These are phyloP conservation scores for Chaitophorus viminalis DNA, from an alignment of 2,888 invertebrate genomes.

Conservation along the genomic window DNA sequence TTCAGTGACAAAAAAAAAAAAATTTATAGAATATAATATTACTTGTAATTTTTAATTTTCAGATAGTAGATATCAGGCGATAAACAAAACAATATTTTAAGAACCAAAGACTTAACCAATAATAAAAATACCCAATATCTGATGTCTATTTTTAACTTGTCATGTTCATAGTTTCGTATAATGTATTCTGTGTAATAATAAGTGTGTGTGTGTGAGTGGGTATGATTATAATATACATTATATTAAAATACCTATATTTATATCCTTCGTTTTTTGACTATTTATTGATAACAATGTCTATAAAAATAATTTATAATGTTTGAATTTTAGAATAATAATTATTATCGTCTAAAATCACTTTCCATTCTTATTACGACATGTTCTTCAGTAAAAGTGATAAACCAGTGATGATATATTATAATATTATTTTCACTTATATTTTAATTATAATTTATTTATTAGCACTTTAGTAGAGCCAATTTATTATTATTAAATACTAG, in stretches of 20 bases:
- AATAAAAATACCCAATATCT: constrained; percentile 15
- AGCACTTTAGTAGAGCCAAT: too few relatives aligned
- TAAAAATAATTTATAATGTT: constrained; percentile 15
- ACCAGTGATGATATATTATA: too few relatives aligned
- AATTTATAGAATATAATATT: too few relatives aligned
- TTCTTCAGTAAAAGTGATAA: neutral
- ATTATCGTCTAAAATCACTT: constrained; percentile 13
- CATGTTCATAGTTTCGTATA: neutral
- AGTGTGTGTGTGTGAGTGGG: constrained; percentile 11
- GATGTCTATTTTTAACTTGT: constrained; percentile 15
- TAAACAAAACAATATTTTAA: constrained; percentile 15
- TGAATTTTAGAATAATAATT: constrained; percentile 21
- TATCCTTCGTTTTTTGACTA: neutral
- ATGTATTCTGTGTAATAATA: constrained; percentile 7
- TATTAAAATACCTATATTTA: constrained; percentile 5
- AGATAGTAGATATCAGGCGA: constrained; percentile 9
- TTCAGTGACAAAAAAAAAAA: too few relatives aligned
- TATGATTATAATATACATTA: constrained; percentile 1
- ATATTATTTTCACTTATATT: too few relatives aligned
- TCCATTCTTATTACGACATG: constrained; percentile 13
- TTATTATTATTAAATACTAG: too few relatives aligned
- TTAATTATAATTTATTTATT: too few relatives aligned
- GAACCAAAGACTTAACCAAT: constrained; percentile 7
- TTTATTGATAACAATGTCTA: constrained; percentile 15
- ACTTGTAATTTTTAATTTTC: neutral